Percentiles rank a stretch among this genome's conserved stretches.
phyloP scores from a whole-genome alignment of 2,888 invertebrate genomes.

The Lymantria dispar region DNA sequence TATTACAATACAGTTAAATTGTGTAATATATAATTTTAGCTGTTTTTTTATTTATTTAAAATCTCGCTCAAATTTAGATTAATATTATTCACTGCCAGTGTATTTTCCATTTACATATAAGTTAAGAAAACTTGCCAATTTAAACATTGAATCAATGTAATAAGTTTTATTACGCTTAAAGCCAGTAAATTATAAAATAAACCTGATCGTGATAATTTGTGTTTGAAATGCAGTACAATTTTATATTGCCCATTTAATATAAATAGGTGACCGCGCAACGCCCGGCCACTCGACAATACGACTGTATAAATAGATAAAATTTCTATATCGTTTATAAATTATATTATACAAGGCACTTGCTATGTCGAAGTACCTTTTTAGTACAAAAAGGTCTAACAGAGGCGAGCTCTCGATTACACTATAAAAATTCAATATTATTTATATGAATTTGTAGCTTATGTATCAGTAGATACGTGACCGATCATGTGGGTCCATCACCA shows the following conservation, averaged over 20 bases:
- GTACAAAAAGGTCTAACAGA: slow-evolving; percentile 48
- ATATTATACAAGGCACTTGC: slow-evolving; percentile 63
- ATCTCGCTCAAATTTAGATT: slow-evolving; percentile 16
- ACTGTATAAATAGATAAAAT: slow-evolving; percentile 74
- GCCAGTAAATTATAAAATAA: slow-evolving; percentile 8
- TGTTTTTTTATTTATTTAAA: slow-evolving; percentile 10
- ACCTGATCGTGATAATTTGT: slow-evolving; percentile 28
- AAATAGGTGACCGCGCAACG: slow-evolving; percentile 37
- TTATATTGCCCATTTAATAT: slow-evolving; percentile 36
- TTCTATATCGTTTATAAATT: slow-evolving; percentile 68
- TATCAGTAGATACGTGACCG: neutral
- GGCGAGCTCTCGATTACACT: slow-evolving; percentile 19
- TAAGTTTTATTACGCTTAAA: slow-evolving; percentile 4
- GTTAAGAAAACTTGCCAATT: slow-evolving; percentile 29
- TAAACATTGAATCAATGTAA: slow-evolving; percentile 11
- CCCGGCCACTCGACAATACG: slow-evolving; percentile 43
- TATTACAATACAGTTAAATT: slow-evolving; percentile 13
- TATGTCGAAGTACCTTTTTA: slow-evolving; percentile 58
- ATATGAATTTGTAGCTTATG: neutral
- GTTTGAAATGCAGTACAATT: slow-evolving; percentile 40
- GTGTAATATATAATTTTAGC: neutral
- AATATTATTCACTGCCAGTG: slow-evolving; percentile 41
- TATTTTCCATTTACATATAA: slow-evolving; percentile 32
- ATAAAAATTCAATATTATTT: slow-evolving; percentile 1
- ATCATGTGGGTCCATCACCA: too few relatives aligned